phyloP scores from a whole-genome alignment of 53 echinoderm and acorn worm genomes.

The Echinometra lucunter region DNA sequence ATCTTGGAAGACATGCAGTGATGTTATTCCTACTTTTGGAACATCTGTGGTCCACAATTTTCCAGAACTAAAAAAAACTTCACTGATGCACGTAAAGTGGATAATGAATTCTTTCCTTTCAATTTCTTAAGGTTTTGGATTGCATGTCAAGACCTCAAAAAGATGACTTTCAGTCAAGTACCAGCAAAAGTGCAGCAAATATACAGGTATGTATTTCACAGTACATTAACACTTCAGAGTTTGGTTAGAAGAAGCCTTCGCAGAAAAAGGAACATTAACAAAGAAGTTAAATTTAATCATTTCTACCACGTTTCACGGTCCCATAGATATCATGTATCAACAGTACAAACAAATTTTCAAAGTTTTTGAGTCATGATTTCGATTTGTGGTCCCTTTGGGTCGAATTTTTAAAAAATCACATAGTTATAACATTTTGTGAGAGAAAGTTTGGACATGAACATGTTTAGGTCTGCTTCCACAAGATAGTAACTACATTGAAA shows the following conservation, averaged over 20 bases:
- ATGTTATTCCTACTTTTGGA: no score
- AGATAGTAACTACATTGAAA: background rate
- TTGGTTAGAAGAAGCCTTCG: background rate
- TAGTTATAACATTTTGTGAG: background rate
- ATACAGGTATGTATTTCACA: slow-evolving; percentile 59
- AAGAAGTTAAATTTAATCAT: background rate
- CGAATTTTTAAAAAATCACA: no score
- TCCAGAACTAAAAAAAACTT: no score
- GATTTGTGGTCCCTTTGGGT: no score
- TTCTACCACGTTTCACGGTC: background rate
- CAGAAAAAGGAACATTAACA: background rate
- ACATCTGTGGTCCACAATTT: no score
- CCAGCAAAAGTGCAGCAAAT: slow-evolving; percentile 96
- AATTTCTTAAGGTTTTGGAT: slow-evolving; percentile 88
- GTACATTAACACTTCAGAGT: background rate
- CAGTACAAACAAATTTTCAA: background rate
- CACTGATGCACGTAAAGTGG: no score
- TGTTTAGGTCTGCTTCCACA: background rate
- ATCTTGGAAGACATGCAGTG: no score
- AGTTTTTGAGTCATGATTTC: background rate
- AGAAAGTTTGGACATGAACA: background rate
- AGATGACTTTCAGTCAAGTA: slow-evolving; percentile 88
- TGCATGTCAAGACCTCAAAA: slow-evolving; percentile 94
- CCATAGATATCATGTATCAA: background rate
- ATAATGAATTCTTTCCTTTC: background rate